phyloP scores from a whole-genome alignment of 2,888 invertebrate species.

The Rhingia rostrata region DNA sequence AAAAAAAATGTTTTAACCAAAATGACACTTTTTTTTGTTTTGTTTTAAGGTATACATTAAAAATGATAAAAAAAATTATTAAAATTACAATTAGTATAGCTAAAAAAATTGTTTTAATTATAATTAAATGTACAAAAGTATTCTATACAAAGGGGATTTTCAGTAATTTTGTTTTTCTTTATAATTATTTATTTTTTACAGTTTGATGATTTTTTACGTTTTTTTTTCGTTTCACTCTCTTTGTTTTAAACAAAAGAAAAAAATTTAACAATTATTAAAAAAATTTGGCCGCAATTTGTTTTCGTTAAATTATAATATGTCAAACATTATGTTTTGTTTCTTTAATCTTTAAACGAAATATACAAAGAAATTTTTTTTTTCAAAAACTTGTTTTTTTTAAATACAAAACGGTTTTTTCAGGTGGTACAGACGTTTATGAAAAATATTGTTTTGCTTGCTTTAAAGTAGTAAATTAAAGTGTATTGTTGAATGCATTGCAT shows the following conservation, averaged over 20 bases:
- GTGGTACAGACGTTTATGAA: conserved; percentile 63
- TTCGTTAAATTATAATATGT: conserved; percentile 17
- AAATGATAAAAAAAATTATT: conserved; percentile 58
- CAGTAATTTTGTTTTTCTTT: conserved; percentile 31
- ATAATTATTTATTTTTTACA: conserved; percentile 24
- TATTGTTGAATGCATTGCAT: conserved; percentile 65
- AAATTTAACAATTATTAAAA: conserved; percentile 70
- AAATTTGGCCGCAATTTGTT: conserved; percentile 72
- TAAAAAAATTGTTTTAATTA: conserved; percentile 39
- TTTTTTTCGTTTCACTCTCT: conserved; percentile 45
- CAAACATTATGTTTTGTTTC: conserved; percentile 7
- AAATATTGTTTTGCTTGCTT: conserved; percentile 25
- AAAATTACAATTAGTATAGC: conserved; percentile 55
- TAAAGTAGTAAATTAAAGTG: conserved; percentile 2
- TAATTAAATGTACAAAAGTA: conserved; percentile 71
- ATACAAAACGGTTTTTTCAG: conserved; percentile 71
- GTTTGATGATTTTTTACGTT: conserved; percentile 28
- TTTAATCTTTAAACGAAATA: conserved; percentile 42
- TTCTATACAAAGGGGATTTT: conserved; percentile 58
- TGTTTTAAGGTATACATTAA: conserved; percentile 37
- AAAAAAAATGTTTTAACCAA: conserved; percentile 55
- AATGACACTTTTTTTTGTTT: conserved; percentile 66
- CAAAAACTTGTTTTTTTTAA: conserved; percentile 38
- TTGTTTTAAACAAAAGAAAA: conserved; percentile 58
- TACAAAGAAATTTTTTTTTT: conserved; percentile 36